phyloP scores from a whole-genome alignment of 2,888 invertebrate genomes.

The Torymus auratus region DNA sequence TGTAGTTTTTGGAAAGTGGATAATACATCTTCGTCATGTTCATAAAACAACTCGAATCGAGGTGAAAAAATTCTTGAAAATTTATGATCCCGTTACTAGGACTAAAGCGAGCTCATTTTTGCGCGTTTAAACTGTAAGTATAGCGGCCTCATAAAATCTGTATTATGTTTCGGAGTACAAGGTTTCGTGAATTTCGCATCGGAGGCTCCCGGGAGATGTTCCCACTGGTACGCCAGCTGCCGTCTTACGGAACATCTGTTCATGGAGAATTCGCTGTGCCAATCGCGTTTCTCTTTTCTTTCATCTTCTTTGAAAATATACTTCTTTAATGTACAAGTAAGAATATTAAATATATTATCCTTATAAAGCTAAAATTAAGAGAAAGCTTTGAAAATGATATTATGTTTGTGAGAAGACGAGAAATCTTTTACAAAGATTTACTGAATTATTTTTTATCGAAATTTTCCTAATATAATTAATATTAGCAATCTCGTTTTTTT shows the following conservation, averaged over 20 bases:
- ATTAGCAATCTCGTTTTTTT: no score
- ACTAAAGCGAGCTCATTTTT: not conserved
- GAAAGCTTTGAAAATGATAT: no score
- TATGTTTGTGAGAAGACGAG: no score
- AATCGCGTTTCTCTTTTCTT: not conserved
- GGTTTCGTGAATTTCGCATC: constrained; percentile 22
- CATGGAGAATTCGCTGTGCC: constrained; percentile 53
- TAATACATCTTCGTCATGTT: constrained; percentile 18
- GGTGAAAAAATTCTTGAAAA: constrained; percentile 12
- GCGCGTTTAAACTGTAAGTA: not conserved
- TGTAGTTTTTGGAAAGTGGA: not conserved
- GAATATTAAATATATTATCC: no score
- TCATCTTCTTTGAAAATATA: not conserved
- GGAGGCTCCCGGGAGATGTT: constrained; percentile 45
- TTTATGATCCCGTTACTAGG: constrained; percentile 1
- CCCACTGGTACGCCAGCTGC: constrained; percentile 64
- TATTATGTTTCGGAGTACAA: constrained; percentile 35
- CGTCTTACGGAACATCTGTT: constrained; percentile 64
- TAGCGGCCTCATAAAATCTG: not conserved
- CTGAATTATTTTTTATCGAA: no score
- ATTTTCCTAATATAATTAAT: no score
- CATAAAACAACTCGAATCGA: not conserved
- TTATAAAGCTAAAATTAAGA: no score
- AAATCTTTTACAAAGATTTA: no score
- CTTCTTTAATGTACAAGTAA: not conserved